Percentiles rank a stretch among this genome's conserved stretches.
Conservation (phyloP, 2,113 vertebrate species). For the Amphiprion percula region DNA sequence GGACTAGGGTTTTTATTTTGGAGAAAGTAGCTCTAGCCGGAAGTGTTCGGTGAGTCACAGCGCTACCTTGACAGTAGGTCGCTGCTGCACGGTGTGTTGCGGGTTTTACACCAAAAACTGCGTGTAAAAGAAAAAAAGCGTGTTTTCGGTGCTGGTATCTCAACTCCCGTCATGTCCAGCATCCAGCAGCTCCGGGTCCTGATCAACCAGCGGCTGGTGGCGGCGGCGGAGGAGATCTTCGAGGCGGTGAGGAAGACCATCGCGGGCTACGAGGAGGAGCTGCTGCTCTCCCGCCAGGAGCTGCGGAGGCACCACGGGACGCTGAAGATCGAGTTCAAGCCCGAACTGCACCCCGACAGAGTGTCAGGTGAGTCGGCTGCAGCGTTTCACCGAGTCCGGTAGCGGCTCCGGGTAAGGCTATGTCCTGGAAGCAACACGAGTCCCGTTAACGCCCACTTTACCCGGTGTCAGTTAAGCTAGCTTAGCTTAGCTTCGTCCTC, state of each 20-base stretch:
- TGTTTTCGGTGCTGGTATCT: too few species aligned
- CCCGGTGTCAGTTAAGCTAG: too few species aligned
- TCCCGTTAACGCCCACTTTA: too few species aligned
- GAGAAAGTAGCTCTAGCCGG: too few species aligned
- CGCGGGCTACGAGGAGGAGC: slow-evolving; percentile 61
- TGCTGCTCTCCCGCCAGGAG: slow-evolving; percentile 50
- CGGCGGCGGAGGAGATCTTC: slow-evolving; percentile 69
- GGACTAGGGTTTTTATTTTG: too few species aligned
- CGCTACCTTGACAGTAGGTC: too few species aligned
- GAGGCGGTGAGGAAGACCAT: slow-evolving; percentile 57
- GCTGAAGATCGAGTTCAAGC: slow-evolving; percentile 4
- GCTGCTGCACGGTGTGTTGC: too few species aligned
- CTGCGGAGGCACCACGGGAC: slow-evolving; percentile 48
- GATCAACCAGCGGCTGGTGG: slow-evolving; percentile 59
- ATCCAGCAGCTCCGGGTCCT: slow-evolving; percentile 48
- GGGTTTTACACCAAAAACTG: too few species aligned
- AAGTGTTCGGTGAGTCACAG: too few species aligned
- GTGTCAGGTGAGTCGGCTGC: slow-evolving; percentile 35
- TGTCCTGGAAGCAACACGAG: neutral
- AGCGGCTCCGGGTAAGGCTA: neutral
- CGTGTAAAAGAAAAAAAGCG: too few species aligned
- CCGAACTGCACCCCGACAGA: neutral
- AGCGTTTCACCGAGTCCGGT: too few species aligned
- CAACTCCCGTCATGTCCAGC: slow-evolving; percentile 42
- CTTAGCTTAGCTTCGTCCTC: too few species aligned